phyloP scores from a whole-genome alignment of 1,140 invertebrate species.

The Heliothis subflexa region DNA sequence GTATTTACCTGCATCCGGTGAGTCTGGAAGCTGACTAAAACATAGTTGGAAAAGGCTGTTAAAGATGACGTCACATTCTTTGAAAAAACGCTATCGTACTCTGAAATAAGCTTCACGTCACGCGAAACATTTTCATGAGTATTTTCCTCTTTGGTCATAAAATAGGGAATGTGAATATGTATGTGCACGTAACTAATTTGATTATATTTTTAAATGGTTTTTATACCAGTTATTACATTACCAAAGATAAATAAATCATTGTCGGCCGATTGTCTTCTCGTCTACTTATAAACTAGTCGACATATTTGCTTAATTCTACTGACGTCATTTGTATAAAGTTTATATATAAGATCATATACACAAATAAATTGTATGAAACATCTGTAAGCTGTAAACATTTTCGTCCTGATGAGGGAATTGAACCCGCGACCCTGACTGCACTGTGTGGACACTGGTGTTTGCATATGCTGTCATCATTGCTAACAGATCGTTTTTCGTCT shows the following conservation, averaged over 20 bases:
- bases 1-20: too few relatives aligned
- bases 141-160: neutral
- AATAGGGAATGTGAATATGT: neutral
- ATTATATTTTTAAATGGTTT: too few relatives aligned
- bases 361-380: slow-evolving; percentile 22
- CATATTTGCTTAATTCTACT: neutral
- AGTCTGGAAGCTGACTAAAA: too few relatives aligned
- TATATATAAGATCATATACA: neutral
- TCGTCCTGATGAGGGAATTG: slow-evolving; percentile 28
- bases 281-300: neutral
- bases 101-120: slow-evolving; percentile 7
- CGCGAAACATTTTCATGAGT: neutral
- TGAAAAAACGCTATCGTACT: neutral
- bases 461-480: slow-evolving; percentile 1
- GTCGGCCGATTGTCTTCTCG: neutral
- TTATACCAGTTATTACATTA: too few relatives aligned
- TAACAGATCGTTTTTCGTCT: slow-evolving; percentile 9
- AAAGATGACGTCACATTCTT: neutral
- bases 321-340: slow-evolving; percentile 14
- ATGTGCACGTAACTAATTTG: too few relatives aligned
- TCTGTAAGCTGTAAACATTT: slow-evolving; percentile 29
- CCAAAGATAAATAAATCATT: too few relatives aligned
- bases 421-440: slow-evolving; percentile 28
- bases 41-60: neutral
- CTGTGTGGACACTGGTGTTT: slow-evolving; percentile 5